These are phyloP conservation scores for Gymnocheta viridis DNA, from an alignment of 2,888 invertebrate species.

Conservation along the genomic window DNA sequence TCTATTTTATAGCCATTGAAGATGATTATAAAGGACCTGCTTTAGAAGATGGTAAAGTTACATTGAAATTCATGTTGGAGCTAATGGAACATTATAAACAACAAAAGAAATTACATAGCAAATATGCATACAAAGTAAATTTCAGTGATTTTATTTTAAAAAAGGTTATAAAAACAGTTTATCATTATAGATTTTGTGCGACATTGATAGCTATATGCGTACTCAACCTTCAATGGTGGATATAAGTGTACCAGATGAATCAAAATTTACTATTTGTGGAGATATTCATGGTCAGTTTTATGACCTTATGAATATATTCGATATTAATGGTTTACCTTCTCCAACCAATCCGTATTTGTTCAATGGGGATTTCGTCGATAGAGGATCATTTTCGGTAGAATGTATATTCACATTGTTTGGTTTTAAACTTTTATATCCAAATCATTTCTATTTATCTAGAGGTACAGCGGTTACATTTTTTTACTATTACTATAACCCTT, in stretches of 20 bases:
- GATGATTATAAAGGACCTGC: constrained; percentile 96
- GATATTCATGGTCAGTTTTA: constrained; percentile 99
- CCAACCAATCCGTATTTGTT: constrained; percentile 97
- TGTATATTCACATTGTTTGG: constrained; percentile 99
- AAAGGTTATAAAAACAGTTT: not conserved
- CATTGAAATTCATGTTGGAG: constrained; percentile 92
- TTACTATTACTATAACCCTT: not conserved
- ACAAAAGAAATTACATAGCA: constrained; percentile 96
- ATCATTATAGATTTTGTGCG: constrained; percentile 90
- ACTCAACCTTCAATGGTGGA: constrained; percentile 94
- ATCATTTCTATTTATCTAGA: constrained; percentile 98
- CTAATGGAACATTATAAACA: constrained; percentile 94
- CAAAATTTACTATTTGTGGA: constrained; percentile 98
- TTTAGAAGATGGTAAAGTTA: constrained; percentile 93
- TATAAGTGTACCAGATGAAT: constrained; percentile 91
- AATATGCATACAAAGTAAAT: constrained; percentile 96
- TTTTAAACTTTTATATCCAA: constrained; percentile 96
- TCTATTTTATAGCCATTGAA: constrained; percentile 89
- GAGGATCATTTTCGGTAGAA: constrained; percentile 99
- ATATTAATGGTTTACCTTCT: constrained; percentile 97
- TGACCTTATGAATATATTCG: constrained; percentile 98
- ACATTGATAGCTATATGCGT: constrained; percentile 92
- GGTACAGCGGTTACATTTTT: constrained; percentile 84
- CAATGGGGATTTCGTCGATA: constrained; percentile 99
- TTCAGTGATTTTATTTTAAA: not conserved